phyloP scores from a whole-genome alignment of 2,113 vertebrate species.

The Macroglossus sobrinus region DNA sequence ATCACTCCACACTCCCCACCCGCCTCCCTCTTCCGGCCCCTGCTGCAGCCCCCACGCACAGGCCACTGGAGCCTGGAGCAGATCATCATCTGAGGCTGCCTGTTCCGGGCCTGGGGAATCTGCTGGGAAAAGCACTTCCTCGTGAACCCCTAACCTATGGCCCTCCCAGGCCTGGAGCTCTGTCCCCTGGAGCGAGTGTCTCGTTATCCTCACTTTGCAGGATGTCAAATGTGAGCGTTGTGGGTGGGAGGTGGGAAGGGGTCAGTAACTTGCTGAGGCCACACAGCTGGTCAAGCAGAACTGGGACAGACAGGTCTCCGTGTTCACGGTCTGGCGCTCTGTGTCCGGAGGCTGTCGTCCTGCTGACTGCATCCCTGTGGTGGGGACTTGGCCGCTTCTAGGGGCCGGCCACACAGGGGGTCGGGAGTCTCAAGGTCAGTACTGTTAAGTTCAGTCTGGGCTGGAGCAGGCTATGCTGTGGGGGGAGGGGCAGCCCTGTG shows the following conservation, averaged over 20 bases:
- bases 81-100: accelerated
- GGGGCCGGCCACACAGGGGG: not conserved
- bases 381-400: not conserved
- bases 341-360: accelerated
- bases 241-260: no score
- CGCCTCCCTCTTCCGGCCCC: accelerated
- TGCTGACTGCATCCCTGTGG: no score
- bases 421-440: not conserved
- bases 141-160: accelerated
- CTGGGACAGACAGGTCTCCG: not conserved
- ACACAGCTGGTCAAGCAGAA: not conserved
- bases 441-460: not conserved
- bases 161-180: not conserved
- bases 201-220: not conserved
- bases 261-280: not conserved
- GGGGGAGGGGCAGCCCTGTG: not conserved
- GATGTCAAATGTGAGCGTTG: not conserved
- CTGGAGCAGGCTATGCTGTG: accelerated
- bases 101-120: not conserved
- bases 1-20: no score
- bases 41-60: accelerated
- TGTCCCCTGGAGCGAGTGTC: accelerated
- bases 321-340: accelerated
- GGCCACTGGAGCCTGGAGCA: not conserved
- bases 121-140: accelerated